Evolutionary conservation across 1,140 invertebrate genomes (phyloP).

Genomic region (Drosophila asahinai): DNA sequence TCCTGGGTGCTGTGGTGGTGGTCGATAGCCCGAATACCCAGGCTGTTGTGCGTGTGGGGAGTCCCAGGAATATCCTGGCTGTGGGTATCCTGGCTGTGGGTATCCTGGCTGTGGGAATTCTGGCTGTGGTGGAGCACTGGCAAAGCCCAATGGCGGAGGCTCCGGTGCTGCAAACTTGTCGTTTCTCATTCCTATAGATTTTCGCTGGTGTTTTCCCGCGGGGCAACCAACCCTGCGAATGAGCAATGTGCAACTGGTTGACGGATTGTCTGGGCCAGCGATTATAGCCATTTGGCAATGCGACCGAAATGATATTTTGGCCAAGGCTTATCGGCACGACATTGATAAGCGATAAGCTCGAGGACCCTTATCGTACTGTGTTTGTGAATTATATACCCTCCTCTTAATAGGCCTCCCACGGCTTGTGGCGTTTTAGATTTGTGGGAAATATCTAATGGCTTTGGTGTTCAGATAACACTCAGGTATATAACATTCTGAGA

Average conservation of each 20-base stretch:
- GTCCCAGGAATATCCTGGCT: constrained; percentile 18
- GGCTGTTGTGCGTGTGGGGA: constrained; percentile 7
- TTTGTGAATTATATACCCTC: not conserved
- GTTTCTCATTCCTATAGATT: not conserved
- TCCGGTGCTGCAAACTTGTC: constrained; percentile 1
- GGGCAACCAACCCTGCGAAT: not conserved
- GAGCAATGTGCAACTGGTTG: constrained; percentile 19
- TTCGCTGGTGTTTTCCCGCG: not conserved
- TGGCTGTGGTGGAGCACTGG: constrained; percentile 11
- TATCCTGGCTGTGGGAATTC: constrained; percentile 17
- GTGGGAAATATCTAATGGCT: not conserved
- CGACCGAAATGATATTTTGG: constrained; percentile 13
- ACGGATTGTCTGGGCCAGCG: not conserved
- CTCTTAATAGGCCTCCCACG: not conserved
- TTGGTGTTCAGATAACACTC: not conserved
- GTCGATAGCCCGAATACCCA: constrained; percentile 14
- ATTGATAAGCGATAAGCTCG: constrained; percentile 38
- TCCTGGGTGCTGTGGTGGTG: not conserved
- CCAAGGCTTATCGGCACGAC: constrained; percentile 17
- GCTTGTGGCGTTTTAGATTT: not conserved
- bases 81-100: constrained; percentile 25
- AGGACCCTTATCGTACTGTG: constrained; percentile 10
- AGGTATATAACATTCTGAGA: not conserved
- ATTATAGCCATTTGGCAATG: constrained; percentile 16
- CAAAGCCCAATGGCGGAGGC: constrained; percentile 14